Conservation (phyloP, 2,888 invertebrate species). For the Eupithecia tripunctaria region DNA sequence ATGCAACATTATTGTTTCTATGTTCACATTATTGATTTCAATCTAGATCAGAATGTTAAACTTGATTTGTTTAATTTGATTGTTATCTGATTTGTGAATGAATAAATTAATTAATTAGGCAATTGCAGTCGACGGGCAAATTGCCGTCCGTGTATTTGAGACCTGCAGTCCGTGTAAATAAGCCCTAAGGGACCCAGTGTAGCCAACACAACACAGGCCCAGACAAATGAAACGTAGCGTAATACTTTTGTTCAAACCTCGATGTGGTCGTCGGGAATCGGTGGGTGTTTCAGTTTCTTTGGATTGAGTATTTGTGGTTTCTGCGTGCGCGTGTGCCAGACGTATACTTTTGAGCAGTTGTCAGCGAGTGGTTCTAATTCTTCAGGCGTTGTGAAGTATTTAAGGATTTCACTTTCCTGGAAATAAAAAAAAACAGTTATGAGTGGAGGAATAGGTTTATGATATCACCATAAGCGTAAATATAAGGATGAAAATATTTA, state of each 20-base stretch:
- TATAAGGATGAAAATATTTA: too few relatives aligned
- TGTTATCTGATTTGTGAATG: too few relatives aligned
- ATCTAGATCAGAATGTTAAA: too few relatives aligned
- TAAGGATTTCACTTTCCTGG: slow-evolving; percentile 91
- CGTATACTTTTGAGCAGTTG: slow-evolving; percentile 96
- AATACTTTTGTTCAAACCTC: slow-evolving; percentile 62
- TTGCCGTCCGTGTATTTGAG: too few relatives aligned
- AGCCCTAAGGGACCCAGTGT: not conserved
- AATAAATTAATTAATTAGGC: too few relatives aligned
- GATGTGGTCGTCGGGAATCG: slow-evolving; percentile 70
- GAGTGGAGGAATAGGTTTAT: not conserved
- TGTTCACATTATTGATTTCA: too few relatives aligned
- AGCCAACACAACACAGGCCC: not conserved
- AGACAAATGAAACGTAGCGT: not conserved
- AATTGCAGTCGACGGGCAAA: too few relatives aligned
- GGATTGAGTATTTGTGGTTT: slow-evolving; percentile 88
- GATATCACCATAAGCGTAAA: too few relatives aligned
- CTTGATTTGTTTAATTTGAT: too few relatives aligned
- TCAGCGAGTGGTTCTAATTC: slow-evolving; percentile 96
- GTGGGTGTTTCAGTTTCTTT: slow-evolving; percentile 85
- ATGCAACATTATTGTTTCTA: too few relatives aligned
- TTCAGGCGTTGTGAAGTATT: slow-evolving; percentile 88
- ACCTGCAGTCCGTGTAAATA: too few relatives aligned
- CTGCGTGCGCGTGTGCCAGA: slow-evolving; percentile 99
- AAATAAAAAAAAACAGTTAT: slow-evolving; percentile 45